phyloP scores from a whole-genome alignment of 2,888 invertebrate species.

The Drosophila birchii region DNA sequence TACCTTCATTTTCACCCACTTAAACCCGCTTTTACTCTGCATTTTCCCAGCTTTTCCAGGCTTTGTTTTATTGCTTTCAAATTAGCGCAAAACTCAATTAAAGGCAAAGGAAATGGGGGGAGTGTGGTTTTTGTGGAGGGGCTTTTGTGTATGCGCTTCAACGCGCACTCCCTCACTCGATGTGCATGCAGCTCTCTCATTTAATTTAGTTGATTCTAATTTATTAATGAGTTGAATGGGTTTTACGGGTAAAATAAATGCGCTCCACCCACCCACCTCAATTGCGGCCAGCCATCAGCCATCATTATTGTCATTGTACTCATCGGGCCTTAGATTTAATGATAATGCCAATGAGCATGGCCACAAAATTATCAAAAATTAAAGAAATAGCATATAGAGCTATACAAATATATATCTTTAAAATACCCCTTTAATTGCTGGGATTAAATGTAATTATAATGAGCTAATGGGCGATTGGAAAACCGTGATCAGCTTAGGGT shows the following conservation, averaged over 20 bases:
- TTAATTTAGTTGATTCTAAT: conserved; percentile 73
- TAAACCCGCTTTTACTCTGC: neutral
- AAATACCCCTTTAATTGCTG: conserved; percentile 7
- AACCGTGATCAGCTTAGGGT: neutral
- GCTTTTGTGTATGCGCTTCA: conserved; percentile 61
- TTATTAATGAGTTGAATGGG: conserved; percentile 68
- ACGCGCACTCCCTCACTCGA: conserved; percentile 52
- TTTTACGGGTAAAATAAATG: conserved; percentile 9
- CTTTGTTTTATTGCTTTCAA: conserved; percentile 72
- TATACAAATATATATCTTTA: neutral
- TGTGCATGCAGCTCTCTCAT: conserved; percentile 30
- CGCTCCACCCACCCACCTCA: conserved; percentile 2
- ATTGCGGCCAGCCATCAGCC: conserved; percentile 28
- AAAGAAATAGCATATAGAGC: too few relatives aligned
- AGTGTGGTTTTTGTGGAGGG: neutral
- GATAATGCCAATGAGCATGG: conserved; percentile 50
- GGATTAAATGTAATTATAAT: neutral
- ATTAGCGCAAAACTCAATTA: conserved; percentile 77
- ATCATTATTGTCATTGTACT: neutral
- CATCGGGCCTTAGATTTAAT: conserved; percentile 44
- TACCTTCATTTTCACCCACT: too few relatives aligned
- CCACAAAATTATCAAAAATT: neutral
- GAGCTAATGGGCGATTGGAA: neutral
- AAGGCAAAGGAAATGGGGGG: conserved; percentile 32
- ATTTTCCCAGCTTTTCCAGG: conserved; percentile 1